Base-by-base conservation (phyloP, 2,797 vertebrate species). In the Catostomus latipinnis region DNA sequence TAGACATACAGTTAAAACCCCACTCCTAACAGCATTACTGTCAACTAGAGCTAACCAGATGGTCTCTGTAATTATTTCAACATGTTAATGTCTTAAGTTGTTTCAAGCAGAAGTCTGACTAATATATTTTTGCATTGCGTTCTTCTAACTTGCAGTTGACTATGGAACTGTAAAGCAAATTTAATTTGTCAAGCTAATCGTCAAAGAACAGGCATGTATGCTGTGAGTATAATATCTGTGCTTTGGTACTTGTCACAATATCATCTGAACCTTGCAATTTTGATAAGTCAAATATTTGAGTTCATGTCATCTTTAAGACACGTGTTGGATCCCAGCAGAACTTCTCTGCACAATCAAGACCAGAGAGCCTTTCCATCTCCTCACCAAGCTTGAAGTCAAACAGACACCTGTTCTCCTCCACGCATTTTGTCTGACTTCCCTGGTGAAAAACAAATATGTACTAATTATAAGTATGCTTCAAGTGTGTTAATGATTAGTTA, bases 241-340 rank as follows among this genome's bases (percentile, higher is more conserved):
- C 4, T 22, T 61, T 61, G 58, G 18, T 18, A 61, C 8, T 61
- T 22, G 22, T 22, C 58, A 34, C 10, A 62, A 34, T 62, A 6
- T 34, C 6, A 34, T 4, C 2, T 50, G n/a, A n/a, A 54, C 22
- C 8, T 13, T 58, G 43, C 9, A 16, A 48, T 54, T 53, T 63
- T 6, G 1, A 0, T 18, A 1, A 43, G 11, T 16, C 58, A 6
- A 34, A 50, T 43, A 4, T 13, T 34, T 34, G 8, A 60, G 53
- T 13, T 43, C n/a, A 60, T 52, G 12, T 16, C 14, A 78, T 58
- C 52, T 57, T 8, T 53, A 96, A 9, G 65, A 90, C 52, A 96
- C 93, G 53, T 6, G 91, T 88, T 0, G 95, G 88, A 80, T 96
- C 92, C 95, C 92, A 94, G 86, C 94, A 95, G 77, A 90, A 95